phyloP scores from a whole-genome alignment of 2,113 vertebrate species.

The Chlorocebus sabaeus region DNA sequence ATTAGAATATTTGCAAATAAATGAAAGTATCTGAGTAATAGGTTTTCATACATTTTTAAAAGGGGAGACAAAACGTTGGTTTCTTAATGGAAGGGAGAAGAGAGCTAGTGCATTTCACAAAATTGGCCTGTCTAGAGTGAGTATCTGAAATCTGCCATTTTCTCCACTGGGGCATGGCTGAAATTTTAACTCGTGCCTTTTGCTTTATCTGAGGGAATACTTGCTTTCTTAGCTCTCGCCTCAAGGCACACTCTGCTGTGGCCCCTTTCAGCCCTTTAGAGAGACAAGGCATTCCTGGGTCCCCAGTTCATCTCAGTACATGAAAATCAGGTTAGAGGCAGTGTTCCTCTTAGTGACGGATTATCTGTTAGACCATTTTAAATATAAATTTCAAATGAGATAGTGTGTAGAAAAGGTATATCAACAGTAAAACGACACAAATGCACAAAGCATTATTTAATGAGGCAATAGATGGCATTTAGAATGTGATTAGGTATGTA shows the following conservation, averaged over 20 bases:
- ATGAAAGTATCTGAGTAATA: not conserved
- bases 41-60: slow-evolving; percentile 34
- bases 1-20: slow-evolving; percentile 58
- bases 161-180: not conserved
- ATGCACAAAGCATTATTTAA: not conserved
- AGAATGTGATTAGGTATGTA: not conserved
- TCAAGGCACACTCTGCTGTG: not conserved
- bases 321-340: not conserved
- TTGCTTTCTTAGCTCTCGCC: not conserved
- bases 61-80: slow-evolving; percentile 23
- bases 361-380: not conserved
- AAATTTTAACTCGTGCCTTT: not conserved
- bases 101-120: not conserved
- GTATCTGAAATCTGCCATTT: not conserved
- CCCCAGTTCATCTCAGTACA: not conserved
- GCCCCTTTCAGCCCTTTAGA: not conserved
- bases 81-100: not conserved
- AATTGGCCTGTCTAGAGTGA: not conserved
- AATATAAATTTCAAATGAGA: not conserved
- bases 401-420: not conserved
- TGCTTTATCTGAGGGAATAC: not conserved
- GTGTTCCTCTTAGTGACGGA: not conserved
- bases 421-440: not conserved
- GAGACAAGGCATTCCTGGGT: not conserved
- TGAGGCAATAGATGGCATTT: not conserved